These are phyloP conservation scores for Zelleria hepariella DNA, from an alignment of 2,888 invertebrate species.

Conservation along the genomic window DNA sequence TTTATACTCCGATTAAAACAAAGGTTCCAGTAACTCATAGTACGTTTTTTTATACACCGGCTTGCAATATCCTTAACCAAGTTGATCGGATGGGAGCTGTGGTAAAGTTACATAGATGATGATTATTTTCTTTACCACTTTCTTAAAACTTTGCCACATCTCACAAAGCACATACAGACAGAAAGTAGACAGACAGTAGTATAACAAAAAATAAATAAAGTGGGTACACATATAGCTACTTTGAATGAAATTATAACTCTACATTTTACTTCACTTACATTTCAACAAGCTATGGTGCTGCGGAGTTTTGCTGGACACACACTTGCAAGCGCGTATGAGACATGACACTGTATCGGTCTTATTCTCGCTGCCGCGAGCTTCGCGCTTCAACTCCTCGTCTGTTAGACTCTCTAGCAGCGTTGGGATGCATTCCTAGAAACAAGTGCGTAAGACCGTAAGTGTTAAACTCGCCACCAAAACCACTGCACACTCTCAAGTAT, in stretches of 20 bases:
- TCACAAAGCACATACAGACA: no score
- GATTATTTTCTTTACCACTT: no score
- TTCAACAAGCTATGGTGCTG: conserved; percentile 82
- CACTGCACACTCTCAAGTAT: no score
- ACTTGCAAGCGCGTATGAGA: conserved; percentile 93
- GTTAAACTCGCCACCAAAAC: no score
- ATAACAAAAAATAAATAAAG: not conserved
- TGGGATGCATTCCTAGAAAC: conserved; percentile 87
- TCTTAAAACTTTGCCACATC: not conserved
- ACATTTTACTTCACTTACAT: conserved; percentile 44
- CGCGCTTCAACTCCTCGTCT: conserved; percentile 95
- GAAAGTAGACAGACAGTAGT: not conserved
- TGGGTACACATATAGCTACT: not conserved
- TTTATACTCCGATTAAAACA: no score
- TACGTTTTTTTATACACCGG: no score
- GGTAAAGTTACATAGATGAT: not conserved
- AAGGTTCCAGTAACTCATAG: no score
- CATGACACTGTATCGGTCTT: conserved; percentile 97
- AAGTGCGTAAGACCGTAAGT: no score
- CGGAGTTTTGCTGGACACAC: conserved; percentile 86
- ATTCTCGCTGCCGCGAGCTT: conserved; percentile 92
- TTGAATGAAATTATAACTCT: not conserved
- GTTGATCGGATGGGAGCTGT: not conserved
- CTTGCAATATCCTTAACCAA: no score
- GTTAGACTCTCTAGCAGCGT: conserved; percentile 91